These are phyloP conservation scores for Epistrophe eligans DNA, from an alignment of 2,888 invertebrate species.

Conservation along the genomic window DNA sequence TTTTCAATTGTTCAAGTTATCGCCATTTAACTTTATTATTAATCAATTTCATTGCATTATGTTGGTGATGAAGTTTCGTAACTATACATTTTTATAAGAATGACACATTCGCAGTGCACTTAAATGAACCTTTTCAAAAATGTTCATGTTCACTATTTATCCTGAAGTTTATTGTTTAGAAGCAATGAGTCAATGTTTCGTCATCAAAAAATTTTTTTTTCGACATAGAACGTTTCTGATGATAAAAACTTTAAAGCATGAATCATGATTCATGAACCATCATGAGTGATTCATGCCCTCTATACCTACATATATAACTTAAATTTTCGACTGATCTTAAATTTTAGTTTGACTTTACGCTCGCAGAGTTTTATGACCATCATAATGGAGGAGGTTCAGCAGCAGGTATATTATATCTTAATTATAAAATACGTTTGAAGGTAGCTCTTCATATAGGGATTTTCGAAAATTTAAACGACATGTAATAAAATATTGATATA, in stretches of 20 bases:
- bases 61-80: neutral
- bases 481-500: too few relatives aligned
- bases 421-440: neutral
- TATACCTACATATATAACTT: constrained; percentile 6
- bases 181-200: constrained; percentile 66
- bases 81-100: neutral
- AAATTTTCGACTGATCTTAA: constrained; percentile 16
- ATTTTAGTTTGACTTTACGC: constrained; percentile 3
- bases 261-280: constrained; percentile 41
- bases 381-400: neutral
- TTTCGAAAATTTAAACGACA: neutral
- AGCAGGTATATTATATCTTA: neutral
- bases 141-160: constrained; percentile 24
- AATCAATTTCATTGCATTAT: neutral
- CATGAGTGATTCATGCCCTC: constrained; percentile 65
- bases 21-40: too few relatives aligned
- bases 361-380: neutral
- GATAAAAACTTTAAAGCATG: constrained; percentile 53
- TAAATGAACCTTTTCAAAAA: constrained; percentile 27
- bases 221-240: constrained; percentile 48
- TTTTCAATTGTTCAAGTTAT: too few relatives aligned
- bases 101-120: constrained; percentile 60
- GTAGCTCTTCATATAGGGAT: neutral
- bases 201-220: constrained; percentile 46
- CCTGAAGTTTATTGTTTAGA: constrained; percentile 54